Evolutionary conservation across 64 coral and sea anemone genomes (phyloP).

Genomic region (Porites lutea): DNA sequence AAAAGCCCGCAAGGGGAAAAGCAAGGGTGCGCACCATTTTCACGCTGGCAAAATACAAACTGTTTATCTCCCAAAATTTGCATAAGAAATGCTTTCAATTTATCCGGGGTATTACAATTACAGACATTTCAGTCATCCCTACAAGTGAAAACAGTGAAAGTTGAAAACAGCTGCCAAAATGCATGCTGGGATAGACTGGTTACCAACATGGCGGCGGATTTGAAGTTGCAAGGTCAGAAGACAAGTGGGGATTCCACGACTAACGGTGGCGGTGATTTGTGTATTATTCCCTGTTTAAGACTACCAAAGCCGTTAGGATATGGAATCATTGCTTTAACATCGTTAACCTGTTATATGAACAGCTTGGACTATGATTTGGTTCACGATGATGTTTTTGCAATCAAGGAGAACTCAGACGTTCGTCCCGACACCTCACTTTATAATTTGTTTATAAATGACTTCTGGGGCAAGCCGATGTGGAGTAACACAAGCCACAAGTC

Average conservation of each 20-base stretch:
- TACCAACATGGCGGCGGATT: slow-evolving; percentile 78
- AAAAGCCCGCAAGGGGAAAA: too few species aligned
- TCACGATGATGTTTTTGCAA: slow-evolving; percentile 92
- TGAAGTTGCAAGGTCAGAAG: slow-evolving; percentile 38
- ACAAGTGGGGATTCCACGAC: not conserved
- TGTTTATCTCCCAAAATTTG: too few species aligned
- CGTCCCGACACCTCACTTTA: slow-evolving; percentile 58
- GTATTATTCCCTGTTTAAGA: slow-evolving; percentile 21
- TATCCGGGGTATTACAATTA: too few species aligned
- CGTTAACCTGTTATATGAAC: slow-evolving; percentile 66
- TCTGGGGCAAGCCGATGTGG: slow-evolving; percentile 89
- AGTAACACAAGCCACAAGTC: slow-evolving; percentile 96
- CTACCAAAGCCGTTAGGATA: slow-evolving; percentile 67
- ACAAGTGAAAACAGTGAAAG: too few species aligned
- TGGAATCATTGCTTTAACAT: slow-evolving; percentile 42
- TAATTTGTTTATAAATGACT: slow-evolving; percentile 78
- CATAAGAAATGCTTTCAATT: too few species aligned
- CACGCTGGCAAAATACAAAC: too few species aligned
- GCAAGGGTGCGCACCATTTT: too few species aligned
- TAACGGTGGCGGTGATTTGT: not conserved
- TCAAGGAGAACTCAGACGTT: slow-evolving; percentile 87
- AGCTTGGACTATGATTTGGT: slow-evolving; percentile 76
- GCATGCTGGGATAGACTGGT: not conserved
- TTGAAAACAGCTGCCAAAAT: not conserved
- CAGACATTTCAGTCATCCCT: not conserved